A percentile compares a stretch with the other conserved stretches of the same genome.
These are phyloP conservation scores for Pomatorhinus ruficollis DNA, from an alignment of 2,113 vertebrate genomes.

Conservation along the genomic window DNA sequence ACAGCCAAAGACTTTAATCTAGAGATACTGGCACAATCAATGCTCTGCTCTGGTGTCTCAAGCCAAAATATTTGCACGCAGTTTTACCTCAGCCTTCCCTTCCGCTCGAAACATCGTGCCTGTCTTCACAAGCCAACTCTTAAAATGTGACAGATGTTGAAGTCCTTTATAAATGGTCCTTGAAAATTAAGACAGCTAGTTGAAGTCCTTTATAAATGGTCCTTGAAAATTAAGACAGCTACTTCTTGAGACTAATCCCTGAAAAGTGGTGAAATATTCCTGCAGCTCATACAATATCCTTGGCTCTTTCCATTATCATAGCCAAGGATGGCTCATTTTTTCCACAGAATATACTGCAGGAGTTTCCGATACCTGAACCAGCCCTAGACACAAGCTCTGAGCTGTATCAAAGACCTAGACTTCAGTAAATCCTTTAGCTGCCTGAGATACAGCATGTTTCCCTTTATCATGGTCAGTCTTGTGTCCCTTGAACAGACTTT, in stretches of 20 bases:
- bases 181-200: neutral
- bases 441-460: neutral
- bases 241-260: neutral
- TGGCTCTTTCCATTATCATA: neutral
- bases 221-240: neutral
- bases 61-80: neutral
- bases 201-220: neutral
- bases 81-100: neutral
- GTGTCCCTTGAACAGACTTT: neutral
- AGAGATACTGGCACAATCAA: neutral
- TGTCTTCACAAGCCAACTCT: neutral
- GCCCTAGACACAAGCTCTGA: neutral
- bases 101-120: neutral
- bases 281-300: neutral
- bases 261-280: neutral
- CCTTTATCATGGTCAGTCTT: neutral
- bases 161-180: neutral
- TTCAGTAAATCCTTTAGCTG: neutral
- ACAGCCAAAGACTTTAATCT: neutral
- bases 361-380: neutral
- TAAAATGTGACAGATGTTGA: neutral
- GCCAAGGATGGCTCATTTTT: neutral
- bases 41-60: neutral
- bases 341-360: neutral
- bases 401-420: neutral